Evolutionary conservation across 2,113 vertebrate species (phyloP), one percentile per base, ranked within the genome.

Genomic region (Promerops cafer): DNA sequence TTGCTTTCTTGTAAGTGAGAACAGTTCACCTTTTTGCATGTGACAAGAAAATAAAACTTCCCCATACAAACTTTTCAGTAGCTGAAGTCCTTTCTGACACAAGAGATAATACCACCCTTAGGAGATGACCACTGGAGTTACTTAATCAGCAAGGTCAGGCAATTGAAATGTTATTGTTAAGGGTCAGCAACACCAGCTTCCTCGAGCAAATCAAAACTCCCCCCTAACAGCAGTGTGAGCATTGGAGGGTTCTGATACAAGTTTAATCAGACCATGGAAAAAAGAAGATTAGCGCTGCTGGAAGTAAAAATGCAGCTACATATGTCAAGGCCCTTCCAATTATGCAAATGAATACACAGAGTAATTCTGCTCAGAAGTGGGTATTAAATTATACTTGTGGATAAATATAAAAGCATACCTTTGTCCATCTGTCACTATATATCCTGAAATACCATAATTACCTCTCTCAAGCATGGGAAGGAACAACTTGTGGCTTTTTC

Each of bases 351-450:
- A 87, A 86, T 70, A 68, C 31, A 79, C 40, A 87, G 59, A 93
- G 37, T 13, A 47, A 68, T 93, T 95, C 77, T 91, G 65, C 57
- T 85, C 49, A 82, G 79, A 87, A 92, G 35, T 69, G 65, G 71
- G n/a, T 92, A 94, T 92, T 93, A 90, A 92, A 82, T 90, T 83
- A 72, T 82, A 69, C 49, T 83, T 60, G 27, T 68, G 66, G 70
- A 87, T 93, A 93, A 95, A 94, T 92, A 94, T 44, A 65, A 91
- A 96, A 89, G 33, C 52, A 40, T 80, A 91, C 70, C 83, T 94
- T 96, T 96, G 77, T 92, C 54, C 66, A 60, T 89, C 81, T 93
- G 94, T 93, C 94, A 77, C 47, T 33, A 10, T 88, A 69, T 78
- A 76, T 76, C 69, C 78, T 91, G 81, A 94, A 94, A 94, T 59